Evolutionary conservation across 1,140 invertebrate genomes (phyloP), one percentile per base, ranked within the genome.

Genomic region (Sweltsa coloradensis): DNA sequence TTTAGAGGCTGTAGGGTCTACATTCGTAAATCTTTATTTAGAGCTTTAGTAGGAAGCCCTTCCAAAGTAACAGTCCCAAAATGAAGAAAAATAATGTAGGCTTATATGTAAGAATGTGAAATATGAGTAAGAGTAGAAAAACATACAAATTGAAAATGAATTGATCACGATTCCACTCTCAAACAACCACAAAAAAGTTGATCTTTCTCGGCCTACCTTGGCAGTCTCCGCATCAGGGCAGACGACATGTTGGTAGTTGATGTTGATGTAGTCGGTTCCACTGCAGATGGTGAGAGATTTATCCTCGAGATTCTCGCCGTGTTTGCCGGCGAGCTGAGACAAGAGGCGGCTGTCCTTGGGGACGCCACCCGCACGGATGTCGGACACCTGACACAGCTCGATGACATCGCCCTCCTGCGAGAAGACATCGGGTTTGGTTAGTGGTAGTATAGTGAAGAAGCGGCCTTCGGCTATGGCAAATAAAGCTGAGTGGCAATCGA

Each of bases 201-300:
- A 26, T 27, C 14, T 14, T 29, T 26, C 5, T 11, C 18, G n/a
- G 27, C 52, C 57, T 70, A 95, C 92, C 81, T 91, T 93, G 39
- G 95, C 93, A 21, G 84, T 91, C 50, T 83, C 85, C 19, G 83
- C 75, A 71, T 94, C 87, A 19, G 88, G 83, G 63, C 91, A 97
- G 27, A 99, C 85, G 54, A 99, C 82, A 68, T 97, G 92, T 55
- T 94, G 92, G 66, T 96, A 96, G 71, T 90, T 96, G 63, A 99
- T 94, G 68, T 97, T 97, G 57, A 99, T 97, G 65, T 99, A 91
- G 72, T 99, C 96, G 16, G 89, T 88, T n/a, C 95, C 95, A 62
- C 90, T 94, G 66, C 95, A 98, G 55, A 99, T 91, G 39, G 93
- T 97, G n/a, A 99, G 67, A 36, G 92, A 96, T 61, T 92, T 86